These are phyloP conservation scores for Megaceryle alcyon DNA, from an alignment of 2,797 vertebrate genomes.

Conservation along the genomic window DNA sequence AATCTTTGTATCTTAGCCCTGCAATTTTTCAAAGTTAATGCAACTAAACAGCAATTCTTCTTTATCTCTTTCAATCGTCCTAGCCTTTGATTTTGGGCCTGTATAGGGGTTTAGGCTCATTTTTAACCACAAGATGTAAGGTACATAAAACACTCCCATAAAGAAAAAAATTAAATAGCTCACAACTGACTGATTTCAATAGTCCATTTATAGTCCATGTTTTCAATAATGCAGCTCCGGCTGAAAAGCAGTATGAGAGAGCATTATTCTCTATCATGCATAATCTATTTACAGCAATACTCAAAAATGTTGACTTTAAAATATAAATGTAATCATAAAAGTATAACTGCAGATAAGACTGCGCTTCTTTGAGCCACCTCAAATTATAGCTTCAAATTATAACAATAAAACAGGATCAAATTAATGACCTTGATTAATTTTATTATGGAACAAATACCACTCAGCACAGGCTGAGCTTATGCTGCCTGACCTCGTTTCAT, in stretches of 20 bases:
- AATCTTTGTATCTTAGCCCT: not conserved
- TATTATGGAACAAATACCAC: fast-evolving
- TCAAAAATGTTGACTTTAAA: conserved; percentile 42
- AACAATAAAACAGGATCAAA: conserved; percentile 42
- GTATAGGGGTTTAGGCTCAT: not conserved
- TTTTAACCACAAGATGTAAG: not conserved
- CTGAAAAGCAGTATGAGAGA: not conserved
- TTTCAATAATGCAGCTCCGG: not conserved
- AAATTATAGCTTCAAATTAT: conserved; percentile 34
- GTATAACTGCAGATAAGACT: conserved; percentile 53
- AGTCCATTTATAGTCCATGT: not conserved
- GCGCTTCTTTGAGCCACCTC: conserved; percentile 8
- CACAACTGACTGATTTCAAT: not conserved
- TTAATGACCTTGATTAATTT: conserved; percentile 53
- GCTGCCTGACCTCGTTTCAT: conserved; percentile 46
- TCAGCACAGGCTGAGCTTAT: not conserved
- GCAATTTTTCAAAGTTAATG: not conserved
- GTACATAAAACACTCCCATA: not conserved
- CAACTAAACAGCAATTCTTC: not conserved
- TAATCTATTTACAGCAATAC: conserved; percentile 16
- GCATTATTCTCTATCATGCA: not conserved
- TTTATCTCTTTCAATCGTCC: not conserved
- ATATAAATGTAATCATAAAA: conserved; percentile 47
- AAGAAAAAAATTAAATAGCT: not conserved
- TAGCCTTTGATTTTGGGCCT: not conserved